Evolutionary conservation across 64 coral and sea anemone species (phyloP), one percentile per base, ranked within the genome.

Genomic region (Acropora yongei): DNA sequence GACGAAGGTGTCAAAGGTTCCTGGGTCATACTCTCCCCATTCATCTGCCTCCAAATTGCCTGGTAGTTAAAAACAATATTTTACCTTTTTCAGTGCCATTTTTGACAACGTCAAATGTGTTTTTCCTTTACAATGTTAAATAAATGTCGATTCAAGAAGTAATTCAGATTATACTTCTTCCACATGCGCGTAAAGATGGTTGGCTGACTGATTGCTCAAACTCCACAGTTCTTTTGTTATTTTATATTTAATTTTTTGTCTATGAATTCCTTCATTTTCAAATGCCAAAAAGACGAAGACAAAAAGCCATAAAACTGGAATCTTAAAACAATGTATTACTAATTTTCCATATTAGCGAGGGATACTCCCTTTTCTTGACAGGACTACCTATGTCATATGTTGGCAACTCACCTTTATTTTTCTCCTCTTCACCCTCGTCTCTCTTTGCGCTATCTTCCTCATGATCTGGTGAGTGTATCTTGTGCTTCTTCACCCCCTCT

Each of bases 401-500:
- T 71, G 20, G 4, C 5, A 20, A 71, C 79, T 58, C 20, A 81
- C 79, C 79, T 2, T 61, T 81, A 13, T 61, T 61, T 61, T 68
- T 69, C n/a, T 84, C 57, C 42, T 48, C 47, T n/a, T 78, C 12
- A 12, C 44, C 57, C 11, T 57, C 86, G 20, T 76, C 86, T 2
- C 14, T 18, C 7, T 8, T 43, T 20, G 47, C 8, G 2, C 6
- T 88, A 14, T 10, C 49, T 13, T 65, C 20, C 11, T 48, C 9
- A 17, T 17, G n/a, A 1, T 88, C 86, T 40, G 75, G 41, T 68
- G n/a, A 20, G 75, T 6, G 91, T 60, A 96, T 90, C 40, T 86
- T 86, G 44, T 96, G 87, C 68, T 96, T 96, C 65, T 92, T 96
- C 8, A 96, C 95, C 46, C 95, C 95, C 68, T 93, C 90, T 1